Percentiles rank a stretch among this genome's conserved stretches.
Evolutionary conservation across 2,888 invertebrate species (phyloP).

Genomic region (Scaptomyza parva): DNA sequence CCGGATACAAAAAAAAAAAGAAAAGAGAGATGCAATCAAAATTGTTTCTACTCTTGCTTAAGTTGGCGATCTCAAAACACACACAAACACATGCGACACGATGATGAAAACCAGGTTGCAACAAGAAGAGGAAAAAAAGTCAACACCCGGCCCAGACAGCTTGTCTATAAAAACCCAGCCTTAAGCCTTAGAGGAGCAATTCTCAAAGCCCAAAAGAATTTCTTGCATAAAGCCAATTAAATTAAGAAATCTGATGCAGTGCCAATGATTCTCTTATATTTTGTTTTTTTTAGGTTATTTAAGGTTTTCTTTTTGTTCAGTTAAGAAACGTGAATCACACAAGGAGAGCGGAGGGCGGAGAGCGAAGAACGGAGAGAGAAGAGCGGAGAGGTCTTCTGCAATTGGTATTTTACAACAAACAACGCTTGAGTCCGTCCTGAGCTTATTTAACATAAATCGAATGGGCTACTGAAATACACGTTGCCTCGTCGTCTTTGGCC

Average conservation of each 20-base stretch:
- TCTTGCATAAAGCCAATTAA: conserved; percentile 81
- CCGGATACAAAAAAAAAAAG: background rate
- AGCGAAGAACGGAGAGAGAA: no score
- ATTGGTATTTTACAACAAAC: conserved; percentile 81
- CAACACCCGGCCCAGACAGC: conserved; percentile 72
- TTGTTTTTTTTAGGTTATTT: background rate
- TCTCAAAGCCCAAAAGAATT: conserved; percentile 51
- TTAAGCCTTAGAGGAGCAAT: conserved; percentile 30
- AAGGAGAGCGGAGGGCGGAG: background rate
- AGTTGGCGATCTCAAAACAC: conserved; percentile 16
- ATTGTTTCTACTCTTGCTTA: conserved; percentile 5
- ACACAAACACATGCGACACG: background rate
- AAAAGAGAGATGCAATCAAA: conserved; percentile 36
- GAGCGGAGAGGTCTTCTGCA: conserved; percentile 38
- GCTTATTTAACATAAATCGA: conserved; percentile 83
- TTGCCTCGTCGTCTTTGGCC: conserved; percentile 25
- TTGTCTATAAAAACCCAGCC: conserved; percentile 69
- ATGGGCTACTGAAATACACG: conserved; percentile 82
- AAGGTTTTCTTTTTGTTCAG: background rate
- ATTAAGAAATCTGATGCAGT: conserved; percentile 80
- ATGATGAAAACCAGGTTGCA: conserved; percentile 2
- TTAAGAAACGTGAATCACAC: conserved; percentile 61
- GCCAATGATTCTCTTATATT: conserved; percentile 58
- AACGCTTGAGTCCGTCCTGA: conserved; percentile 67
- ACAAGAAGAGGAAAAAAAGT: background rate